Conservation (phyloP, 2,797 vertebrate genomes). For the Neopelma chrysocephalum region DNA sequence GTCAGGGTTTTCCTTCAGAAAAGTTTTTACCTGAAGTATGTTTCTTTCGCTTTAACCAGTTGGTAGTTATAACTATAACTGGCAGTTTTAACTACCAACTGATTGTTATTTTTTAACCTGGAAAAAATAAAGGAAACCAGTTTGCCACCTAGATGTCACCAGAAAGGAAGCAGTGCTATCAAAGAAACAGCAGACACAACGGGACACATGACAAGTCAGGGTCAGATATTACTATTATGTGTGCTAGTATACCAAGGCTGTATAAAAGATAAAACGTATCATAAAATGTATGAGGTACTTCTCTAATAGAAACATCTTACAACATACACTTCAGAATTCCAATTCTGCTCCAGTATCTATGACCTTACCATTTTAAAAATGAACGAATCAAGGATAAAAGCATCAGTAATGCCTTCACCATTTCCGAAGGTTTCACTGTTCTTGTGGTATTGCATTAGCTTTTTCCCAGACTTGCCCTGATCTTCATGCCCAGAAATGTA, state of each 20-base stretch:
- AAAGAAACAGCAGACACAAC: not conserved
- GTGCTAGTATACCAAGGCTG: not conserved
- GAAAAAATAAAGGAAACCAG: not conserved
- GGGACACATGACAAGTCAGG: not conserved
- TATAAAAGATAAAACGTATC: not conserved
- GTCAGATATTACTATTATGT: not conserved
- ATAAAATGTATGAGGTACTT: not conserved
- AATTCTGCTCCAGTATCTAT: not conserved
- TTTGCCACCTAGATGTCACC: not conserved
- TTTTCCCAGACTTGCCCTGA: not conserved
- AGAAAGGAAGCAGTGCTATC: not conserved
- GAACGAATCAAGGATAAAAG: not conserved
- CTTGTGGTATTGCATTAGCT: not conserved
- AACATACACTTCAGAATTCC: not conserved
- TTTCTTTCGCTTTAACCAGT: slow-evolving; percentile 34
- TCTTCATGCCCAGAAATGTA: not conserved
- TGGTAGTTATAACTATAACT: slow-evolving; percentile 68
- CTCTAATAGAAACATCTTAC: not conserved
- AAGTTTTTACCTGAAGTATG: not conserved
- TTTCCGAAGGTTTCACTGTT: not conserved
- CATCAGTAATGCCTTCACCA: not conserved
- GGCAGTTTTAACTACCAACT: slow-evolving; percentile 69
- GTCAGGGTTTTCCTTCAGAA: not conserved
- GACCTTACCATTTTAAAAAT: not conserved
- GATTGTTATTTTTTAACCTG: slow-evolving; percentile 1